Percentiles rank a stretch among this genome's conserved stretches.
These are phyloP conservation scores for Pollenia amentaria DNA, from an alignment of 2,888 invertebrate genomes.

Conservation along the genomic window DNA sequence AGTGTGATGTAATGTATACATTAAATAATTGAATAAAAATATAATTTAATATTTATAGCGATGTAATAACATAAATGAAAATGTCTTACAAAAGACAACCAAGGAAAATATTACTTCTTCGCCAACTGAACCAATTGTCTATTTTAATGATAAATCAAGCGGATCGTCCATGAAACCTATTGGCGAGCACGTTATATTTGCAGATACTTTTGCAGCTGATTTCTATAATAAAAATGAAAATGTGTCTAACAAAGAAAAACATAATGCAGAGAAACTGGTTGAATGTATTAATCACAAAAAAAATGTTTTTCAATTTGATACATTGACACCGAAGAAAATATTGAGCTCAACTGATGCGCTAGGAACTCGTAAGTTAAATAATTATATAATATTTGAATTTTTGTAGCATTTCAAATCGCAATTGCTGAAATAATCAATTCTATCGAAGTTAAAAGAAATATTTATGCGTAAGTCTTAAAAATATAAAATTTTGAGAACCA, in stretches of 20 bases:
- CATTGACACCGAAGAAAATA: conserved; percentile 82
- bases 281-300: conserved; percentile 83
- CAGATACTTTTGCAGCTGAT: conserved; percentile 8
- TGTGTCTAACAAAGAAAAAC: conserved; percentile 79
- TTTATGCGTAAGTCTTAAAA: too few relatives aligned
- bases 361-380: conserved; percentile 58
- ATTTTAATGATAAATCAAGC: conserved; percentile 16
- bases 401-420: too few relatives aligned
- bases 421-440: too few relatives aligned
- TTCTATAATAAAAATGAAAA: conserved; percentile 8
- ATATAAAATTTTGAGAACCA: too few relatives aligned
- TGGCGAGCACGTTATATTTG: neutral
- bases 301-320: conserved; percentile 84
- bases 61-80: conserved; percentile 28
- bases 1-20: neutral
- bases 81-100: conserved; percentile 36
- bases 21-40: neutral
- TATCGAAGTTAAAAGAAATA: too few relatives aligned
- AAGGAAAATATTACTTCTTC: conserved; percentile 36
- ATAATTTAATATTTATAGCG: conserved; percentile 20
- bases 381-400: neutral
- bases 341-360: conserved; percentile 3
- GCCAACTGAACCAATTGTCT: conserved; percentile 28
- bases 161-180: conserved; percentile 10
- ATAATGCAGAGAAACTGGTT: conserved; percentile 84